Conservation (phyloP, 2,113 vertebrate species). For the Galeopterus variegatus region DNA sequence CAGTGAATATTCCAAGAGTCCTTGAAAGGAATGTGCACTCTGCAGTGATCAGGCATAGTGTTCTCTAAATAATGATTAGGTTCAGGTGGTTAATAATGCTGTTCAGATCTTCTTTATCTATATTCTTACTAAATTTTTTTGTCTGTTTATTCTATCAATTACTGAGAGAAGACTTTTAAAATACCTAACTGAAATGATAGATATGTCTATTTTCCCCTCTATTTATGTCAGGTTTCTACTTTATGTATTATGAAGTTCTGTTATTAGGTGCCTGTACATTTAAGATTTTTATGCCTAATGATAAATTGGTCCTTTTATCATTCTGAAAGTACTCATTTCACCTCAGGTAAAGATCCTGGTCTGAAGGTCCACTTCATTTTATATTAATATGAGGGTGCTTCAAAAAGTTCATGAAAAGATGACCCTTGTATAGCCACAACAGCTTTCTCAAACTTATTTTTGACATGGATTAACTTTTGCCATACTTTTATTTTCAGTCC, state of each 20-base stretch:
- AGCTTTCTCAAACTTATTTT: slow-evolving; percentile 1
- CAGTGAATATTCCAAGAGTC: background rate
- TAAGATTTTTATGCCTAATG: background rate
- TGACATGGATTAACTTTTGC: background rate
- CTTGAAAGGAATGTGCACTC: background rate
- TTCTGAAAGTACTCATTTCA: background rate
- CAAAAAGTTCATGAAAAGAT: no score
- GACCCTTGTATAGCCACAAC: background rate
- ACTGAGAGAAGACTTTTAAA: slow-evolving; percentile 13
- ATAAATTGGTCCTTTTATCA: background rate
- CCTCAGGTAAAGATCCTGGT: background rate
- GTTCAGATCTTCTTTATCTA: background rate
- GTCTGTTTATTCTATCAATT: background rate
- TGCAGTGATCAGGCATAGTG: background rate
- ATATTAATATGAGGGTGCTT: background rate
- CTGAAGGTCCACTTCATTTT: background rate
- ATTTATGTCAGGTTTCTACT: background rate
- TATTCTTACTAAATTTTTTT: background rate
- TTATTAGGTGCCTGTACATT: background rate
- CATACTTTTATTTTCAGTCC: background rate
- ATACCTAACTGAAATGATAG: slow-evolving; percentile 4
- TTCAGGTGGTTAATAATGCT: background rate
- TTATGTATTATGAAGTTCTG: background rate
- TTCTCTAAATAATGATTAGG: background rate
- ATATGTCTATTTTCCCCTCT: background rate